These are phyloP conservation scores for Toxostoma redivivum DNA, from an alignment of 2,113 vertebrate genomes.

Conservation along the genomic window DNA sequence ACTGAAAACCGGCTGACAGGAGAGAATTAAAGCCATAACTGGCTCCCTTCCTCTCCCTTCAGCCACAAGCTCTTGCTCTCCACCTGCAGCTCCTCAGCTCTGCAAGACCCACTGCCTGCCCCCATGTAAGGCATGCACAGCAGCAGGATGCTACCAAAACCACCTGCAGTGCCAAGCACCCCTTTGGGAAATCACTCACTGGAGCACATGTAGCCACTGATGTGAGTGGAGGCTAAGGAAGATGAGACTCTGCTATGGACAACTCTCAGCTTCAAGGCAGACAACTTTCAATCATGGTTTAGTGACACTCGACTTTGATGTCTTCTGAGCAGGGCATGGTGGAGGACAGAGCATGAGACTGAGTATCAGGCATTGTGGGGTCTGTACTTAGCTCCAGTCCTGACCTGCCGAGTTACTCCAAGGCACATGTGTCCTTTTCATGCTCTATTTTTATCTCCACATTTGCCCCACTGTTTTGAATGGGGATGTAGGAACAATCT, in stretches of 20 bases:
- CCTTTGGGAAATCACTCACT: neutral
- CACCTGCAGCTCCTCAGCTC: neutral
- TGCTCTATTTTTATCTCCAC: neutral
- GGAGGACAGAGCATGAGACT: neutral
- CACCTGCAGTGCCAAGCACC: neutral
- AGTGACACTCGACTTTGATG: neutral
- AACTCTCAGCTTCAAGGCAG: neutral
- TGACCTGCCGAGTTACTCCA: neutral
- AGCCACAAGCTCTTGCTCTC: neutral
- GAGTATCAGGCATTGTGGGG: neutral
- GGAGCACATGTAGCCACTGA: neutral
- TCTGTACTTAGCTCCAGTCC: neutral
- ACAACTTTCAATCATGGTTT: neutral
- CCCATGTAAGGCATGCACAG: neutral
- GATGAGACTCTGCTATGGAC: neutral
- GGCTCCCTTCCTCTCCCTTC: neutral
- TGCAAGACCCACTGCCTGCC: rapidly evolving
- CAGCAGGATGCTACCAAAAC: neutral
- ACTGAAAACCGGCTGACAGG: neutral
- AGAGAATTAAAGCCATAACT: neutral
- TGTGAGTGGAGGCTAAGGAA: neutral
- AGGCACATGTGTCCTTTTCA: neutral
- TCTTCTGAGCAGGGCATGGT: neutral
- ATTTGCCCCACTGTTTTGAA: neutral
- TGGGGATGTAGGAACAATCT: neutral